phyloP scores from a whole-genome alignment of 2,113 vertebrate genomes.

The Oryzias curvinotus region DNA sequence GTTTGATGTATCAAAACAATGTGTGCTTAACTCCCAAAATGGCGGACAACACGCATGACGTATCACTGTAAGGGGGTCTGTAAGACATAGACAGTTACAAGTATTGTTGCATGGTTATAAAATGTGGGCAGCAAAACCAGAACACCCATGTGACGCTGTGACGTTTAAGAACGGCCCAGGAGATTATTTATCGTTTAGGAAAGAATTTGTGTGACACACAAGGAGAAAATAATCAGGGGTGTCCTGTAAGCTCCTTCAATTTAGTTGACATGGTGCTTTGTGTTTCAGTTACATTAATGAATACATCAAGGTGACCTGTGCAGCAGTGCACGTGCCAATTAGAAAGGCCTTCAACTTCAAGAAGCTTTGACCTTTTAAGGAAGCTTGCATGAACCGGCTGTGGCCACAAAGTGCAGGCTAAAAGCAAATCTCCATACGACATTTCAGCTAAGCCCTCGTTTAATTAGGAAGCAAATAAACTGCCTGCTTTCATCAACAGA shows the following conservation, averaged over 20 bases:
- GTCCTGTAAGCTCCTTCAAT: background rate
- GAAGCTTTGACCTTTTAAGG: constrained; percentile 51
- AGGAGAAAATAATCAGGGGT: too few species aligned
- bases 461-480: background rate
- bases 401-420: constrained; percentile 4
- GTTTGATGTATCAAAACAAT: too few species aligned
- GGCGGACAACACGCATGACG: too few species aligned
- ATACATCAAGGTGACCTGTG: constrained; percentile 53
- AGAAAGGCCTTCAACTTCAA: constrained; percentile 39
- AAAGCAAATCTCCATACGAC: constrained; percentile 7
- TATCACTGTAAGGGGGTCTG: too few species aligned
- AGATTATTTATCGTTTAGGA: too few species aligned
- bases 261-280: constrained; percentile 3
- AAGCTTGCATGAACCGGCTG: constrained; percentile 39
- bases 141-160: too few species aligned
- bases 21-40: too few species aligned
- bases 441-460: background rate
- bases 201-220: too few species aligned
- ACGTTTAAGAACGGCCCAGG: too few species aligned
- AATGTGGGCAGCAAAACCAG: too few species aligned
- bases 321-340: constrained; percentile 41
- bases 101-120: too few species aligned
- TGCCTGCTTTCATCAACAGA: constrained; percentile 1
- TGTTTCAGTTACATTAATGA: constrained; percentile 42
- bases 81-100: too few species aligned